Base-by-base conservation (phyloP, 2,888 invertebrate genomes). In the Peribatodes rhomboidaria region DNA sequence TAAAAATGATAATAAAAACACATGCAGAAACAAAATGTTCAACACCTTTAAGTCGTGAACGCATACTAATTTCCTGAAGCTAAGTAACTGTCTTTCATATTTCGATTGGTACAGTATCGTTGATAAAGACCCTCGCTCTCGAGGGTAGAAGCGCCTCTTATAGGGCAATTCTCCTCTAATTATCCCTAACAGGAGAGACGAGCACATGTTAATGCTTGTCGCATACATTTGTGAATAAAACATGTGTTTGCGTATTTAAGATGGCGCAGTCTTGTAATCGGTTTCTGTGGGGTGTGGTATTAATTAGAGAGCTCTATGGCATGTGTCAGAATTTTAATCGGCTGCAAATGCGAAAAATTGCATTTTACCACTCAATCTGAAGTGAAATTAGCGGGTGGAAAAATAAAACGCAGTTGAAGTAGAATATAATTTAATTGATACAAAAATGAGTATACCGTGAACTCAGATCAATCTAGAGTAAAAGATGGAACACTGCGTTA, bases 131-230 rank as follows among this genome's bases (percentile, higher is more conserved):
- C 52, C 50, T 62, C 79, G 81, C 81, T 67, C 82, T 78, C 70
- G 69, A 78, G 79, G 78, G 79, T 80, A 77, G 77, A 80, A 78
- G 74, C 76, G 66, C 63, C 65, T 67, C 72, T 80, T 82, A 77
- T 71, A 70, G 70, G 71, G 73, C 73, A 78, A 70, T 79, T 79
- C 71, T 60, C 58, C 69, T 70, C 74, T 77, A 82, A 80, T 83
- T 80, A 78, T 78, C 58, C 61, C 61, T 65, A 71, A 76, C 67
- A 57, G 56, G 60, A 69, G 55, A 63, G 69, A 64, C 66, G 69
- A 69, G 54, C 67, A 65, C 50, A 63, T 61, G 71, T 49, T 67
- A 68, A 68, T 67, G 72, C 31, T 16, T 65, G 58, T 65, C 54
- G 42, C 53, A 59, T 60, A 65, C 58, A 61, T 54, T 61, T 56